Percentiles rank a stretch among this genome's conserved stretches.
phyloP scores from a whole-genome alignment of 2,113 vertebrate species.

The Gavialis gangeticus region DNA sequence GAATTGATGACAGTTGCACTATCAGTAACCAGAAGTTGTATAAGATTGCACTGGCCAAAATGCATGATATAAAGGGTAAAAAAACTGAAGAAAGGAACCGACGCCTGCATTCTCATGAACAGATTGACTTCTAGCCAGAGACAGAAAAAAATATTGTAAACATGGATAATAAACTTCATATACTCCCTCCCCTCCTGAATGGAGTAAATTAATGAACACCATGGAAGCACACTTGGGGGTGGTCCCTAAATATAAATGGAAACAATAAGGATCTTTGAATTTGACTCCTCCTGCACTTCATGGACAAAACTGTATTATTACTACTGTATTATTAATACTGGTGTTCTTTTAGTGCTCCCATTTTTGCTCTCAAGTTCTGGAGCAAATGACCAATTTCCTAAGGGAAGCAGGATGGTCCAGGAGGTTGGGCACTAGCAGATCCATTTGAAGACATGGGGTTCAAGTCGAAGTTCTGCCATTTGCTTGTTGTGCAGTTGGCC shows the following conservation, averaged over 20 bases:
- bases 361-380: neutral
- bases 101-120: neutral
- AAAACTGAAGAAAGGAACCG: neutral
- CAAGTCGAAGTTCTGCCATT: neutral
- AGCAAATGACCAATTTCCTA: neutral
- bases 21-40: neutral
- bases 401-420: neutral
- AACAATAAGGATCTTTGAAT: neutral
- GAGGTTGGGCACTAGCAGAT: neutral
- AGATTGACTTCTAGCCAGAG: neutral
- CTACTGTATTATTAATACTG: neutral
- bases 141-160: neutral
- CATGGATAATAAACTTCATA: neutral
- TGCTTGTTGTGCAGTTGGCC: neutral
- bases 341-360: neutral
- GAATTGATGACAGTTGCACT: constrained; percentile 39
- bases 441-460: neutral
- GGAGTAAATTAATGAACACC: neutral
- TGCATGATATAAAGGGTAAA: neutral
- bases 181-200: neutral
- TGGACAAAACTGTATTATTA: neutral
- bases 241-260: neutral
- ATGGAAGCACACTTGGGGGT: neutral
- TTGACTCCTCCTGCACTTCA: neutral
- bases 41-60: neutral